Conservation (phyloP, 2,797 vertebrate genomes). For the Scarus forsteni region DNA sequence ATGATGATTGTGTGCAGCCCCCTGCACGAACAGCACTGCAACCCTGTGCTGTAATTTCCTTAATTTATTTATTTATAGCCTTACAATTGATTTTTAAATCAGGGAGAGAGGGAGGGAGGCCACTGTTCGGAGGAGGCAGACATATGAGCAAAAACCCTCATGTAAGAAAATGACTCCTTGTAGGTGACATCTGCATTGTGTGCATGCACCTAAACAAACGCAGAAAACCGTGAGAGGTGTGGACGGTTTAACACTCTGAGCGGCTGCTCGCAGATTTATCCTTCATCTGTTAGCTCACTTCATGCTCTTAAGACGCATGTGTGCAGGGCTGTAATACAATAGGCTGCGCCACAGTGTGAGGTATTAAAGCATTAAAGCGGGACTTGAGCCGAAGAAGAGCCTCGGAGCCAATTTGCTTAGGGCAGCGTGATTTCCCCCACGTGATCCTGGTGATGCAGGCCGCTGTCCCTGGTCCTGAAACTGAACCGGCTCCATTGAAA, state of each 20-base stretch:
- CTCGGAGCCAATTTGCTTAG: slow-evolving; percentile 60
- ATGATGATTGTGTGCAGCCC: no score
- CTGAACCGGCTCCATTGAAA: slow-evolving; percentile 15
- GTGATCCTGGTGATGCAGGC: slow-evolving; percentile 62
- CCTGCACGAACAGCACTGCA: no score
- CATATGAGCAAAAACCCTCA: no score
- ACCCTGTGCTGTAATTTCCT: no score
- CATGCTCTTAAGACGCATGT: slow-evolving; percentile 5
- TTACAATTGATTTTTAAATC: no score
- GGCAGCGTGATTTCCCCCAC: slow-evolving; percentile 64
- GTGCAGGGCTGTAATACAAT: slow-evolving; percentile 18
- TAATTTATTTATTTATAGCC: no score
- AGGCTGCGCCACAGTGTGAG: slow-evolving; percentile 33
- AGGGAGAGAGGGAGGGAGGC: no score
- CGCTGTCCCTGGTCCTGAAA: slow-evolving; percentile 85
- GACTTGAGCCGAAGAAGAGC: slow-evolving; percentile 71
- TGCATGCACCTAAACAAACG: neutral
- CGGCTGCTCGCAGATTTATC: neutral
- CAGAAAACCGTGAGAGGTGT: neutral
- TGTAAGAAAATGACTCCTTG: slow-evolving; percentile 3
- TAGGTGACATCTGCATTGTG: neutral
- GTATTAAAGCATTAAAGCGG: slow-evolving; percentile 70
- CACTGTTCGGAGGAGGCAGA: no score
- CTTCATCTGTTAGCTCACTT: slow-evolving; percentile 2
- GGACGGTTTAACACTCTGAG: neutral